These are phyloP conservation scores for Phlogophora meticulosa DNA, from an alignment of 2,888 invertebrate genomes.

Conservation along the genomic window DNA sequence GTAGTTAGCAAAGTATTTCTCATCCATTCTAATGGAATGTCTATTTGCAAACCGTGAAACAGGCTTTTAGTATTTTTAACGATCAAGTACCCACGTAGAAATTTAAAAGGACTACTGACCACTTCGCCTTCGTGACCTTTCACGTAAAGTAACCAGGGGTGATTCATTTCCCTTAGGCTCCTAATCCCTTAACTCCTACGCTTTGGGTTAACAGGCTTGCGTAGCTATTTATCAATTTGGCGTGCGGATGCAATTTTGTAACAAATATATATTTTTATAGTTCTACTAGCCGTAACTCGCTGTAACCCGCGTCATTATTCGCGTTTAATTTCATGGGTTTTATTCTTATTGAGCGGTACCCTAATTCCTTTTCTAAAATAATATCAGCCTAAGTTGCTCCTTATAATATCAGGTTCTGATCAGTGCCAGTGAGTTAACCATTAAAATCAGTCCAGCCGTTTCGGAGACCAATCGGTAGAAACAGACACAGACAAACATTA, in stretches of 20 bases:
- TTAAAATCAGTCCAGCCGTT: too few species aligned
- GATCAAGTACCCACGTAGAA: background rate
- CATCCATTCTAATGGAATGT: background rate
- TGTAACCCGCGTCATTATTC: too few species aligned
- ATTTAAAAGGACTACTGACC: slow-evolving; percentile 1
- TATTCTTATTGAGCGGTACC: too few species aligned
- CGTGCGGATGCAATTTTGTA: background rate
- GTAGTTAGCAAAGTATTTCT: too few species aligned
- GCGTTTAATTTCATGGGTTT: too few species aligned
- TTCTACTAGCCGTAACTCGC: too few species aligned
- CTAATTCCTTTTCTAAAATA: too few species aligned
- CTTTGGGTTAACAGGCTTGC: slow-evolving; percentile 6
- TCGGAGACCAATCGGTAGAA: too few species aligned
- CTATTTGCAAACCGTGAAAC: background rate
- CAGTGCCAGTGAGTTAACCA: too few species aligned
- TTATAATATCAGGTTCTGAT: too few species aligned
- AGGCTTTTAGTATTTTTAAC: slow-evolving; percentile 2
- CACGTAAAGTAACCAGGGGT: background rate
- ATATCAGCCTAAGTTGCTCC: too few species aligned
- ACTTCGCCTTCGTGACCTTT: slow-evolving; percentile 18
- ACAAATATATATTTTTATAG: slow-evolving; percentile 7
- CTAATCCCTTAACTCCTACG: slow-evolving; percentile 11
- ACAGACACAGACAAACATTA: too few species aligned
- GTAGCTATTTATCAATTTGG: slow-evolving; percentile 10
- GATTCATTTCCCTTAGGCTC: slow-evolving; percentile 20